phyloP scores from a whole-genome alignment of 2,113 vertebrate genomes.

The Myotis brandtii region DNA sequence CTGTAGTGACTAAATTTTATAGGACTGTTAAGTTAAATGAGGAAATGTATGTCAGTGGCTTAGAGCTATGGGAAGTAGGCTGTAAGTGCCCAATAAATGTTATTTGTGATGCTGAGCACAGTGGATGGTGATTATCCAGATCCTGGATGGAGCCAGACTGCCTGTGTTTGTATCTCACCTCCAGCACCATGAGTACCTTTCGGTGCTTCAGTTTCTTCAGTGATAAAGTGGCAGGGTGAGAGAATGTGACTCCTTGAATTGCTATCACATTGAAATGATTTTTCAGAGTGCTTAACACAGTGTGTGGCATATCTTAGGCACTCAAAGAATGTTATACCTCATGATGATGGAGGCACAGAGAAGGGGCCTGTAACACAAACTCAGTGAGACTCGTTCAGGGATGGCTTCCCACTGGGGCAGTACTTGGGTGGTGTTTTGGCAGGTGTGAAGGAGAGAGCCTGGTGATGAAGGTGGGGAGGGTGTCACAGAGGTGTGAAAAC shows the following conservation, averaged over 20 bases:
- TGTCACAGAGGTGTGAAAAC: background rate
- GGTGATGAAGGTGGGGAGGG: background rate
- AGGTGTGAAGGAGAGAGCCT: background rate
- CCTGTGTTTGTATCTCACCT: background rate
- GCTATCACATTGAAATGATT: background rate
- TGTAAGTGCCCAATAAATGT: background rate
- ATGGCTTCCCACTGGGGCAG: background rate
- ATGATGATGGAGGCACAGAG: background rate
- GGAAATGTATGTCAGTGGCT: background rate
- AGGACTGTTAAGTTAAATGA: background rate
- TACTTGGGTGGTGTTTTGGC: background rate
- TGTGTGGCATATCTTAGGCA: background rate
- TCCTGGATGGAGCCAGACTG: background rate
- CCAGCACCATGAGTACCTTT: accelerated
- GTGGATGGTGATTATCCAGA: background rate
- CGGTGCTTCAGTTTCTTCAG: background rate
- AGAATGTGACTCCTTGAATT: background rate
- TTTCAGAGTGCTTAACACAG: background rate
- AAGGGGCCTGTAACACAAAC: background rate
- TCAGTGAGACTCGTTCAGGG: background rate
- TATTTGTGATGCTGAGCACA: background rate
- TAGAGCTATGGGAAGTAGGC: background rate
- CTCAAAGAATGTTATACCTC: background rate
- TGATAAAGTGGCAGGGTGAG: background rate
- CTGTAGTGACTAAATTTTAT: background rate